These are phyloP conservation scores for Platorchestia sp. DNA, from an alignment of 1,140 invertebrate species.

Conservation along the genomic window DNA sequence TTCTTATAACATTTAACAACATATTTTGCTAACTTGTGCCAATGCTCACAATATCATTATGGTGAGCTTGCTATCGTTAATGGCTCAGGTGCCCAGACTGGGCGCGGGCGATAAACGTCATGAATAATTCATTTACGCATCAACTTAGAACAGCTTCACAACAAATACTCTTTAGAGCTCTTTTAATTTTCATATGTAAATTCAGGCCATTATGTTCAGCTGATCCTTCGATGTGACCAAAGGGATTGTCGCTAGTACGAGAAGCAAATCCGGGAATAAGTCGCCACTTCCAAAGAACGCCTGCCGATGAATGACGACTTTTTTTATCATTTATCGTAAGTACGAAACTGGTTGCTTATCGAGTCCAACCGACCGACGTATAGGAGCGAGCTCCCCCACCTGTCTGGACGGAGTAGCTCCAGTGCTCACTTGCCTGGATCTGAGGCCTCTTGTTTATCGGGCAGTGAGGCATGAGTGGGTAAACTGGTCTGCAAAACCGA, in stretches of 20 bases:
- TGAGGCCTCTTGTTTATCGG: not conserved
- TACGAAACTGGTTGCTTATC: not conserved
- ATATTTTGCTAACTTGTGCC: not conserved
- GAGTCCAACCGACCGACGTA: not conserved
- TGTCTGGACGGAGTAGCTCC: not conserved
- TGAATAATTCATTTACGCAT: not conserved
- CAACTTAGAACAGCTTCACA: not conserved
- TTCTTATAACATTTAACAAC: not conserved
- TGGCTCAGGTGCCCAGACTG: not conserved
- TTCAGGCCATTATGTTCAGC: not conserved
- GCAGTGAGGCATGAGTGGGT: not conserved
- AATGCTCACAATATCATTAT: not conserved
- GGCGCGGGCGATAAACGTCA: not conserved
- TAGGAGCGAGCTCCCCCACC: not conserved
- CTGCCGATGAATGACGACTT: not conserved
- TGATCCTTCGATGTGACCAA: not conserved
- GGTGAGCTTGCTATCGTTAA: not conserved
- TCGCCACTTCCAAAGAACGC: not conserved
- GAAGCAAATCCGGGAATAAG: not conserved
- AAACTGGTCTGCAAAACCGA: not conserved
- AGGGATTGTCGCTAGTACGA: not conserved
- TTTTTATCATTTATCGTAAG: slow-evolving; percentile 10
- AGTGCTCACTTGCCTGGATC: not conserved
- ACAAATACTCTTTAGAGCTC: not conserved
- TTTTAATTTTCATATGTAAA: slow-evolving; percentile 3